Evolutionary conservation across 2,888 invertebrate species (phyloP).

Genomic region (Tipula confusa): DNA sequence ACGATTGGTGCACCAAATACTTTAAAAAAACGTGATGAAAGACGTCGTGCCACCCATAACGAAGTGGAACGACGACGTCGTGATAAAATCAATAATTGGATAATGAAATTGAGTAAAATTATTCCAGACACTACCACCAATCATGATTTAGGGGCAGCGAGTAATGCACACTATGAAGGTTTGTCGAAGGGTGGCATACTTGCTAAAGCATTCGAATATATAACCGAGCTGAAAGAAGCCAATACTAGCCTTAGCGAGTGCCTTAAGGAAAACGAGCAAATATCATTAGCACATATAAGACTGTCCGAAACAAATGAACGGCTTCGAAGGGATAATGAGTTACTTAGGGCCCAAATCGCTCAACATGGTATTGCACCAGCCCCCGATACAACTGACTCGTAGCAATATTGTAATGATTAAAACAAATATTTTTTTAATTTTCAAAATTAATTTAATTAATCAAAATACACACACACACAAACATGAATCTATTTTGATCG

Average conservation of each 20-base stretch:
- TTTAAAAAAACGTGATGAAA: conserved; percentile 63
- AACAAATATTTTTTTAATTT: neutral
- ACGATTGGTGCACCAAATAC: neutral
- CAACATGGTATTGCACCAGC: conserved; percentile 26
- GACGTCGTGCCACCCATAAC: conserved; percentile 87
- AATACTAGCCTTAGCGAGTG: conserved; percentile 55
- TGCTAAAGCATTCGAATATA: conserved; percentile 93
- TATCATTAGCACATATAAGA: conserved; percentile 32
- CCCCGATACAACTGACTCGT: neutral
- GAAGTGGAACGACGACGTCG: conserved; percentile 90
- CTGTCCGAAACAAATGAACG: conserved; percentile 41
- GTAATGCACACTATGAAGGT: conserved; percentile 51
- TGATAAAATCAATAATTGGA: conserved; percentile 97
- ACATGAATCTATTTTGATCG: neutral
- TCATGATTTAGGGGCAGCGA: neutral
- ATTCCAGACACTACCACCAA: conserved; percentile 59
- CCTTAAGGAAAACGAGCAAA: conserved; percentile 37
- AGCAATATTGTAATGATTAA: neutral
- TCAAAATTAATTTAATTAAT: neutral
- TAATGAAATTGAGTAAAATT: conserved; percentile 83
- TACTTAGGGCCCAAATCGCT: conserved; percentile 36
- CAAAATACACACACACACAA: too few relatives aligned
- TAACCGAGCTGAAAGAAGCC: conserved; percentile 73
- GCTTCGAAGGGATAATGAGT: conserved; percentile 43
- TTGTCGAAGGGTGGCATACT: conserved; percentile 90